Evolutionary conservation across 1,140 invertebrate genomes (phyloP).

Genomic region (Melitaea cinxia): DNA sequence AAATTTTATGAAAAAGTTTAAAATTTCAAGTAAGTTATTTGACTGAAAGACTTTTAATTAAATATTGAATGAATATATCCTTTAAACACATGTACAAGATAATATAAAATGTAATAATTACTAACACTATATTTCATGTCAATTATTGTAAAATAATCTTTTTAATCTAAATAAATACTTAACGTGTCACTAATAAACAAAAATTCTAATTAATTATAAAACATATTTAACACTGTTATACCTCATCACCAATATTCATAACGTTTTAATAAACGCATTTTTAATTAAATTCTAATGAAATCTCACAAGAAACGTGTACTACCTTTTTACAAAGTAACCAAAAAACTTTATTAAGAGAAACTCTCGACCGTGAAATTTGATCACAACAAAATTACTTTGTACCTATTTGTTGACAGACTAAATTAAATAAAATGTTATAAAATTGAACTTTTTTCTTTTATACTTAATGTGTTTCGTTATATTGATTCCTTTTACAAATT

Average conservation of each 20-base stretch:
- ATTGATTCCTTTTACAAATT: neutral
- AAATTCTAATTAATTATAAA: neutral
- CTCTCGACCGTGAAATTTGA: slow-evolving; percentile 39
- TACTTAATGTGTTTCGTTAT: slow-evolving; percentile 6
- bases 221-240: neutral
- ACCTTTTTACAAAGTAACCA: slow-evolving; percentile 19
- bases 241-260: neutral
- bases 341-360: slow-evolving; percentile 39
- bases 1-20: too few relatives aligned
- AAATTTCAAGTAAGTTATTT: too few relatives aligned
- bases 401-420: slow-evolving; percentile 36
- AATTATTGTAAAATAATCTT: too few relatives aligned
- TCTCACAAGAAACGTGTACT: slow-evolving; percentile 13
- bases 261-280: neutral
- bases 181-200: too few relatives aligned
- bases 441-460: slow-evolving; percentile 6
- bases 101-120: too few relatives aligned
- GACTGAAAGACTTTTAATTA: too few relatives aligned
- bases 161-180: too few relatives aligned
- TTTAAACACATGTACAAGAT: too few relatives aligned
- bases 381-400: slow-evolving; percentile 35
- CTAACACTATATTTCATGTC: too few relatives aligned
- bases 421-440: slow-evolving; percentile 27
- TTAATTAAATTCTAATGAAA: slow-evolving; percentile 12
- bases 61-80: too few relatives aligned